Base-by-base conservation (phyloP, 2,888 invertebrate genomes). In the Neoascia interrupta region DNA sequence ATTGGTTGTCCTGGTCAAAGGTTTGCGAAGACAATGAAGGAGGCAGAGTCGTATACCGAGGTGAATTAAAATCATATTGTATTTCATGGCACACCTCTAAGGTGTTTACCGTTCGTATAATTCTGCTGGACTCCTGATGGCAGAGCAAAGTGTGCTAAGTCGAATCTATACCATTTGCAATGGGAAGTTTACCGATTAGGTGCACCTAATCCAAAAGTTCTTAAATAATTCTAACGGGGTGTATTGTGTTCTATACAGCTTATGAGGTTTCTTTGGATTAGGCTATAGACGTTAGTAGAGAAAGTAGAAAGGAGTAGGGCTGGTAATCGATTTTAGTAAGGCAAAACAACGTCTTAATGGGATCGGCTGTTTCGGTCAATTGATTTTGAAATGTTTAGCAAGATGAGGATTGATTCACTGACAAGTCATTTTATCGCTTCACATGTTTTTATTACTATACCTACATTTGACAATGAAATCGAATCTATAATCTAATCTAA, bases 41-140 rank as follows among this genome's bases (percentile, higher is more conserved):
- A 37, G 39, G 61, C 19, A 41, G 21, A 31, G 31, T 26, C 16
- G 41, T 15, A n/a, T n/a, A 19, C 49, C 18, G 11, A 61, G 54
- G 47, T 68, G 41, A 79, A 61, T 73, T 68, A 61, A 79, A 68
- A 68, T 79, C 49, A 79, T 79, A 79, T 79, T 73, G 73, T 73
- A 79, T 73, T 79, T 73, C 79, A 66, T 60, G 66, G 51, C 66
- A 79, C 79, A 73, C 79, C 79, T 79, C 54, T 15, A 43, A 79
- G 79, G 79, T 79, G 66, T 79, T 79, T 79, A 43, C 79, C 34
- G 26, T 64, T 64, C 56, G 72, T 70, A 79, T 66, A 79, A 72
- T 60, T 56, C 70, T 69, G 41, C 51, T 51, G 68, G 49, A 51
- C 49, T 58, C 36, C 13, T 41, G 34, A 31, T 31, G n/a, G 31